Evolutionary conservation across 2,888 invertebrate genomes (phyloP).

Genomic region (Ormyrus nitidulus): DNA sequence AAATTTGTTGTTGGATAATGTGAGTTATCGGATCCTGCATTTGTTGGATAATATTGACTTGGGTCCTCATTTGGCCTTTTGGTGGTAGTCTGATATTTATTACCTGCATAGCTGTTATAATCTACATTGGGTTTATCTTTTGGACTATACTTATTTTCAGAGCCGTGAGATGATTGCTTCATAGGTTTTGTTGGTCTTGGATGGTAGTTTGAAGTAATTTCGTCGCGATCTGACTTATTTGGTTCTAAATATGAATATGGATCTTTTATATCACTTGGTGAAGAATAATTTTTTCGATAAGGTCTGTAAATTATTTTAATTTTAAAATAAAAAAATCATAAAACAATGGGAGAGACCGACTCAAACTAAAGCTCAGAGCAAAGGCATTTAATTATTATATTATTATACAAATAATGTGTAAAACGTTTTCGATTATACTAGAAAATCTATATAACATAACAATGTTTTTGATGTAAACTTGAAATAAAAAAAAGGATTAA

Average conservation of each 20-base stretch:
- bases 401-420: too few species aligned
- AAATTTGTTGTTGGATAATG: not conserved
- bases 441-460: too few species aligned
- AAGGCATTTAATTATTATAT: too few species aligned
- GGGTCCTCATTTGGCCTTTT: not conserved
- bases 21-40: not conserved
- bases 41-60: not conserved
- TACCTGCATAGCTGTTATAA: not conserved
- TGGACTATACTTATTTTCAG: not conserved
- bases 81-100: not conserved
- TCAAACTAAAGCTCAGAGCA: too few species aligned
- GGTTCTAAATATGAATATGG: slow-evolving; percentile 35
- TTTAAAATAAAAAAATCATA: too few species aligned
- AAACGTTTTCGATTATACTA: too few species aligned
- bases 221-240: slow-evolving; percentile 33
- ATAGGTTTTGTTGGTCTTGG: slow-evolving; percentile 16
- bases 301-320: slow-evolving; percentile 5
- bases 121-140: slow-evolving; percentile 5
- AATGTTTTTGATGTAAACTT: too few species aligned
- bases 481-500: too few species aligned
- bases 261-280: slow-evolving; percentile 5
- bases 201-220: slow-evolving; percentile 8
- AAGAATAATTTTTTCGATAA: slow-evolving; percentile 1
- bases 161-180: not conserved
- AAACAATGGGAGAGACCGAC: too few species aligned